Percentiles rank a stretch among this genome's conserved stretches.
Conservation (phyloP, 2,888 invertebrate species). For the Acanthosepion pharaonis region DNA sequence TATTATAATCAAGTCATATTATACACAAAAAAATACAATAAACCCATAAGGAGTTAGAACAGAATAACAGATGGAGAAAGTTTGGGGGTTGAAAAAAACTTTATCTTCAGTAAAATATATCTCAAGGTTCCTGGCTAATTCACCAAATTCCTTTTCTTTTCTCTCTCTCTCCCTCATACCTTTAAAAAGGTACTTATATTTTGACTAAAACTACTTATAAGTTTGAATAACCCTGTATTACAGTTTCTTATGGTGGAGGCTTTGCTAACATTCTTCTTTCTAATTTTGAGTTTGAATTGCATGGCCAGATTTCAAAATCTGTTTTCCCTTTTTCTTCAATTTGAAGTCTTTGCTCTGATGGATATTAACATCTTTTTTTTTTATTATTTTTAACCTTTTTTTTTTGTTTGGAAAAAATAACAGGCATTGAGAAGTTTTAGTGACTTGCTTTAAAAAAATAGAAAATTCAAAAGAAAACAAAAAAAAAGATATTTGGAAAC, state of each 20-base stretch:
- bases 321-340: neutral
- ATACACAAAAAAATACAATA: no score
- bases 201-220: no score
- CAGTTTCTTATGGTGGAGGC: neutral
- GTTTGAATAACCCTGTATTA: neutral
- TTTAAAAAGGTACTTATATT: no score
- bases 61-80: no score
- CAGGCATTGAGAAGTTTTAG: neutral
- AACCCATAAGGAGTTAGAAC: no score
- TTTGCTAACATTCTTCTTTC: neutral
- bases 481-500: neutral
- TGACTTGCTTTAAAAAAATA: neutral
- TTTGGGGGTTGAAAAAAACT: no score
- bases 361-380: neutral
- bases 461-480: neutral
- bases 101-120: no score
- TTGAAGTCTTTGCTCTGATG: neutral
- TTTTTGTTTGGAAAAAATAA: neutral
- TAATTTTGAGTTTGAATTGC: conserved; percentile 20
- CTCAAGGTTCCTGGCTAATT: no score
- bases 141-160: no score
- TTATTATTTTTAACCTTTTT: neutral
- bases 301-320: neutral
- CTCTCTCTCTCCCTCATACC: no score
- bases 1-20: no score